These are phyloP conservation scores for Andrena marginata DNA, from an alignment of 2,888 invertebrate species.

Conservation along the genomic window DNA sequence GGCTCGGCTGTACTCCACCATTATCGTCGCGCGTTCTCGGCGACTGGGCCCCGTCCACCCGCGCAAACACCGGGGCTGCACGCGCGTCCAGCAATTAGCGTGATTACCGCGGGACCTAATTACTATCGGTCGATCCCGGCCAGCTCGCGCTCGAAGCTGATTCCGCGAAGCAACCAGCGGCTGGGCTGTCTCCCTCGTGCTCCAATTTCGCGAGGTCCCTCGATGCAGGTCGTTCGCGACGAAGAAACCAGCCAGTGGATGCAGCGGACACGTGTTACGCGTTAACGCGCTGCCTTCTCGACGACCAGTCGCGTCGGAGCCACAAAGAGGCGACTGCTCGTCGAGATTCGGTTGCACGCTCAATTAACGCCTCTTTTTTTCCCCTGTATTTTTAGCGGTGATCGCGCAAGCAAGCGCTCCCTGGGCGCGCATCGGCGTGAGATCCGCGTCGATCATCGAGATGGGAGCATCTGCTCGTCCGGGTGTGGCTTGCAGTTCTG, in stretches of 20 bases:
- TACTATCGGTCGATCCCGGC: conserved; percentile 55
- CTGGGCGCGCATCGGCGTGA: not conserved
- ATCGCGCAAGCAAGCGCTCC: not conserved
- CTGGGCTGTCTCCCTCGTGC: conserved; percentile 8
- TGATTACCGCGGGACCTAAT: conserved; percentile 67
- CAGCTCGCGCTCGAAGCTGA: too few relatives aligned
- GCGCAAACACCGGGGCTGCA: conserved; percentile 4
- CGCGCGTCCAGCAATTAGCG: conserved; percentile 60
- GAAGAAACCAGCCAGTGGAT: conserved; percentile 28
- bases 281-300: conserved; percentile 57
- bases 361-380: conserved; percentile 39
- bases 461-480: not conserved
- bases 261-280: conserved; percentile 56
- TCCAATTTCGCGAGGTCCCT: not conserved
- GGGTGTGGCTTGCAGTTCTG: not conserved
- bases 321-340: conserved; percentile 15
- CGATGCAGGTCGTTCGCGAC: conserved; percentile 44
- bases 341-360: conserved; percentile 42
- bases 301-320: conserved; percentile 18
- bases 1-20: not conserved
- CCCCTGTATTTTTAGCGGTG: not conserved
- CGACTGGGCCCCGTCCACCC: not conserved
- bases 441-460: not conserved
- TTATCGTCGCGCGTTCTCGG: not conserved
- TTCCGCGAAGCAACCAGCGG: not conserved